Evolutionary conservation across 2,113 vertebrate genomes (phyloP).

Genomic region (Stomatorhinus ivindoensis): DNA sequence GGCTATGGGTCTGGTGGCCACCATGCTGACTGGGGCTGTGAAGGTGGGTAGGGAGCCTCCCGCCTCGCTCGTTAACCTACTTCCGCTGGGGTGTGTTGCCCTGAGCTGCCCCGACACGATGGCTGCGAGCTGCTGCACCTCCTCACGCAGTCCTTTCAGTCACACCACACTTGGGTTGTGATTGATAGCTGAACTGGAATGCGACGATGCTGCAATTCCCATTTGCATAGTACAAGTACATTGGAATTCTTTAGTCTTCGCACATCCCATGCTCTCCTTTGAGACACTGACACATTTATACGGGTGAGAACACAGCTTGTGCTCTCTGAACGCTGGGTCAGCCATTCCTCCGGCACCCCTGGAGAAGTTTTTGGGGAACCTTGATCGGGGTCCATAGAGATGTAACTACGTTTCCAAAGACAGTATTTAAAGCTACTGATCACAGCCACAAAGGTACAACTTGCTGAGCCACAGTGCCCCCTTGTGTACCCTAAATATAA

Average conservation of each 20-base stretch:
- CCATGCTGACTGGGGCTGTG: constrained; percentile 69
- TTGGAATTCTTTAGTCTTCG: neutral
- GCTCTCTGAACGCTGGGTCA: neutral
- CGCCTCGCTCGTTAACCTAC: neutral
- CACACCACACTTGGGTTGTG: neutral
- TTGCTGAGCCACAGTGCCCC: neutral
- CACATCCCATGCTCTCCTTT: neutral
- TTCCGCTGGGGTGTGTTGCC: neutral
- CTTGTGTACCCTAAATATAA: neutral
- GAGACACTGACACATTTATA: neutral
- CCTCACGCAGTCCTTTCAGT: neutral
- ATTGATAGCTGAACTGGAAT: neutral
- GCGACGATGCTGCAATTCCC: neutral
- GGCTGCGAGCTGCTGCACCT: neutral
- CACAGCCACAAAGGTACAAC: neutral
- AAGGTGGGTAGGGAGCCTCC: constrained; percentile 58
- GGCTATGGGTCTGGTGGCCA: constrained; percentile 83
- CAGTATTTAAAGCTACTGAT: neutral
- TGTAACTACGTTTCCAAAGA: neutral
- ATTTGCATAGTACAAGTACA: neutral
- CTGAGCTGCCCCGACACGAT: neutral
- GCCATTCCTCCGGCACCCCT: neutral
- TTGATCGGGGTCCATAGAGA: neutral
- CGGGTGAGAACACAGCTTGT: neutral
- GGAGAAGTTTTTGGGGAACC: neutral